Evolutionary conservation across 2,113 vertebrate genomes (phyloP).

Genomic region (Lophotis ruficrista): DNA sequence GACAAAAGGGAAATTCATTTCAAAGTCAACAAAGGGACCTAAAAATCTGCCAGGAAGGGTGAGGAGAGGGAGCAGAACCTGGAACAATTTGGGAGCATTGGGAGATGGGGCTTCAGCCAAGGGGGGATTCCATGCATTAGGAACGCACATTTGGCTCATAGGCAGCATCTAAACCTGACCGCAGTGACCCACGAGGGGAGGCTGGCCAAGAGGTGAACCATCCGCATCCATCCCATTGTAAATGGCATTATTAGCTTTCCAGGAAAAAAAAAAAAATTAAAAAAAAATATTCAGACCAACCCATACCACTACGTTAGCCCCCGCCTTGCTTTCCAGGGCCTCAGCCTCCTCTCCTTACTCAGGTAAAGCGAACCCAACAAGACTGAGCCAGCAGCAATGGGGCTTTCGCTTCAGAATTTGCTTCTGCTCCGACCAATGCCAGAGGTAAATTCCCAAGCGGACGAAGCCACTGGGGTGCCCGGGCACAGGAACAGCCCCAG

Average conservation of each 20-base stretch:
- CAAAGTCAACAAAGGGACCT: background rate
- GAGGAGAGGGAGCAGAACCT: conserved; percentile 47
- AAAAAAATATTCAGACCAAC: background rate
- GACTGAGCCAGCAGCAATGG: background rate
- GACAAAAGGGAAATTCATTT: conserved; percentile 20
- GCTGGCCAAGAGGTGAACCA: conserved; percentile 20
- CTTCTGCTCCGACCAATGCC: rapidly evolving
- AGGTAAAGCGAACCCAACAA: conserved; percentile 34
- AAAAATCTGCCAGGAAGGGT: conserved; percentile 26
- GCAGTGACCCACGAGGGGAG: conserved; percentile 20
- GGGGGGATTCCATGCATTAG: background rate
- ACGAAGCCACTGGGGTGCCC: background rate
- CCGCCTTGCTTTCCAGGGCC: background rate
- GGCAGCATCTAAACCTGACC: background rate
- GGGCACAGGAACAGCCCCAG: background rate
- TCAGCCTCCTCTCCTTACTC: conserved; percentile 62
- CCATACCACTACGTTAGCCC: background rate
- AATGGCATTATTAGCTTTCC: conserved; percentile 49
- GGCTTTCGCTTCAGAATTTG: background rate
- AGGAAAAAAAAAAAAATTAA: conserved; percentile 5
- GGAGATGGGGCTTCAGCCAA: conserved; percentile 13
- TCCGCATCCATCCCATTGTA: conserved; percentile 31
- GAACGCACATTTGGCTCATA: background rate
- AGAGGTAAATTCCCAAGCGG: background rate
- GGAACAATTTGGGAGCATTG: background rate